Conservation (phyloP, 2,113 vertebrate species). For the Hiodon tergisus region DNA sequence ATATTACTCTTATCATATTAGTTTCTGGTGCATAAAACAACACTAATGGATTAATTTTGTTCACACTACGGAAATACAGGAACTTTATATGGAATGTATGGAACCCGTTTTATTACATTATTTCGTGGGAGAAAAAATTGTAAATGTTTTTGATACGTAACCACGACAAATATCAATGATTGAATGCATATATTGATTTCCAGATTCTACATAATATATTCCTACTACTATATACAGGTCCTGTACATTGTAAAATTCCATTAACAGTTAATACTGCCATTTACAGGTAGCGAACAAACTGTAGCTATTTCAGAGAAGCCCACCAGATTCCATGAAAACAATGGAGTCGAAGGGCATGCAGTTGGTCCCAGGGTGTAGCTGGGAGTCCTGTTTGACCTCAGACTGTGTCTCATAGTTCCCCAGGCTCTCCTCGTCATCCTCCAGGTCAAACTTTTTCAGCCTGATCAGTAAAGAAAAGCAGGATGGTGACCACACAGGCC, state of each 20-base stretch:
- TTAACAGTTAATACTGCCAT: not conserved
- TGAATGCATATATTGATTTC: not conserved
- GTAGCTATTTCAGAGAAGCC: slow-evolving; percentile 3
- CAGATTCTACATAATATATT: not conserved
- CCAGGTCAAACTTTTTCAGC: slow-evolving; percentile 83
- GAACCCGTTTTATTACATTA: no score
- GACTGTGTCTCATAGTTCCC: slow-evolving; percentile 77
- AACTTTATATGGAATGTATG: no score
- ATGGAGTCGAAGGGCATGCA: slow-evolving; percentile 69
- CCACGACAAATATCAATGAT: no score
- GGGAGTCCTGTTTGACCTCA: slow-evolving; percentile 71
- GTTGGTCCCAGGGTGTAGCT: slow-evolving; percentile 60
- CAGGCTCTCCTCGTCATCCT: slow-evolving; percentile 86
- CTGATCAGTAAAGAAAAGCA: slow-evolving; percentile 48
- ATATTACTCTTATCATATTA: no score
- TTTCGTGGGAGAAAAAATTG: no score
- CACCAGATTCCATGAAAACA: slow-evolving; percentile 84
- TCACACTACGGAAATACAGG: no score
- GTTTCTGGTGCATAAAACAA: no score
- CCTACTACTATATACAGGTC: no score
- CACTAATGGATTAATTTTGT: no score
- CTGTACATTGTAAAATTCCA: not conserved
- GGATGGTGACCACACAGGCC: no score
- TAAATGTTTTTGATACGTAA: no score
- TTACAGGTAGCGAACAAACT: not conserved